phyloP scores from a whole-genome alignment of 2,797 vertebrate genomes.

The Tragopan temminckii region DNA sequence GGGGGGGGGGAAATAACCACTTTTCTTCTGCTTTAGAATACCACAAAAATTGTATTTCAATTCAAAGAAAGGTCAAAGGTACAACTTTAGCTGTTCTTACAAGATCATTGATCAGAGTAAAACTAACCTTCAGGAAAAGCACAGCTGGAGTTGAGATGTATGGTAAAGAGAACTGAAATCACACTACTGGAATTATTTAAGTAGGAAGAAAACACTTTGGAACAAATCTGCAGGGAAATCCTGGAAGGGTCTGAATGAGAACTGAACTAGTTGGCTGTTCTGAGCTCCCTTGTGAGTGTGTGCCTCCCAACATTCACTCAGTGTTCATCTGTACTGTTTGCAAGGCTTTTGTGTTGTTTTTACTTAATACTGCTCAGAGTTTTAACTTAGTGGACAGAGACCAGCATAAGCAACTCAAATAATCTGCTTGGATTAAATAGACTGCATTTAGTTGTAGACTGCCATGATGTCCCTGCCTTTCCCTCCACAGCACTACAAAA shows the following conservation, averaged over 20 bases:
- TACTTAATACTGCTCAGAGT: neutral
- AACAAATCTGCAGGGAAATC: neutral
- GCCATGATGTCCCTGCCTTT: neutral
- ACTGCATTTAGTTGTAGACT: neutral
- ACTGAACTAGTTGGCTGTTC: neutral
- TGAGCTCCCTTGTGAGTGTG: neutral
- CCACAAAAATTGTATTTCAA: neutral
- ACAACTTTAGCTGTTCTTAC: neutral
- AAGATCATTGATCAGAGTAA: neutral
- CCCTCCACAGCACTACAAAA: neutral
- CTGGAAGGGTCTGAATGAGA: neutral
- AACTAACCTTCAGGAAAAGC: neutral
- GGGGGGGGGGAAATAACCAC: no score
- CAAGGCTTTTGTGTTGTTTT: neutral
- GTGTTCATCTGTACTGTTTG: neutral
- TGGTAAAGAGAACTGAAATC: neutral
- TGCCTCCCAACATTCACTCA: neutral
- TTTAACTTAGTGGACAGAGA: neutral
- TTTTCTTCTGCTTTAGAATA: neutral
- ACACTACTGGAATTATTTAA: neutral
- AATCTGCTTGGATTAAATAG: neutral
- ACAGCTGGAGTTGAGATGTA: neutral
- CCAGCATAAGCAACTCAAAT: neutral
- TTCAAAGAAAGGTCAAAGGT: neutral
- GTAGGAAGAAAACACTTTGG: neutral